Base-by-base conservation (phyloP, 92 coral and sea anemone genomes). In the Palythoa grandiflora region DNA sequence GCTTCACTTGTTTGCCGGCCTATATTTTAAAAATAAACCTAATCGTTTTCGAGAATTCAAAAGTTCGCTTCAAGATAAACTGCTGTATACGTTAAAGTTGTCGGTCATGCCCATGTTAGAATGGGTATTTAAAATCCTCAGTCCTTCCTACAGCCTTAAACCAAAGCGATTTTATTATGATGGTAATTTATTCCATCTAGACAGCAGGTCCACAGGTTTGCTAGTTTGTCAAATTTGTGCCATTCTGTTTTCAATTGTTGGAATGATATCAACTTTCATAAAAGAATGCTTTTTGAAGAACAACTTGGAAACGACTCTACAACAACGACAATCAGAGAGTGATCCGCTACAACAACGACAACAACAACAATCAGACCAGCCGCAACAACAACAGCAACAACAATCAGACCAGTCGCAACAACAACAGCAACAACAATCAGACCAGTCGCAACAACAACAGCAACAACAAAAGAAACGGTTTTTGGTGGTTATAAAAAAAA, bases 51-150 rank as follows among this genome's bases (percentile, higher is more conserved):
- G 9, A 35, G 15, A 35, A 9, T 14, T 19, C 54, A 9, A 57
- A 51, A 48, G 48, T 28, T 28, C 28, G 0, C 1, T 76, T 44
- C 48, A 44, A 8, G 21, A 5, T 1, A 9, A 48, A 20, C 9
- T 76, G 4, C n/a, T 48, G 50, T n/a, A 28, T 36, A 13, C 66
- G 35, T 51, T 77, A 57, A 20, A 47, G 14, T 54, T 77, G 68
- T 77, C 65, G 3, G 7, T 21, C 16, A 13, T 77, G 83, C 83
- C 83, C 11, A 1, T 77, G 68, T 9, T 77, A 40, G 47, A 14
- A 12, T 77, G 83, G 83, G 68, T 63, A 28, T n/a, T 77, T 38
- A 77, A 77, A 16, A 19, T 77, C 15, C 19, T 77, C 3, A 77
- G 83, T 38, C 83, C 83, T 38, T 77, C 83, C 1, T 77, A 77